phyloP scores from a whole-genome alignment of 2,888 invertebrate genomes.

The Neoscelio sp. region DNA sequence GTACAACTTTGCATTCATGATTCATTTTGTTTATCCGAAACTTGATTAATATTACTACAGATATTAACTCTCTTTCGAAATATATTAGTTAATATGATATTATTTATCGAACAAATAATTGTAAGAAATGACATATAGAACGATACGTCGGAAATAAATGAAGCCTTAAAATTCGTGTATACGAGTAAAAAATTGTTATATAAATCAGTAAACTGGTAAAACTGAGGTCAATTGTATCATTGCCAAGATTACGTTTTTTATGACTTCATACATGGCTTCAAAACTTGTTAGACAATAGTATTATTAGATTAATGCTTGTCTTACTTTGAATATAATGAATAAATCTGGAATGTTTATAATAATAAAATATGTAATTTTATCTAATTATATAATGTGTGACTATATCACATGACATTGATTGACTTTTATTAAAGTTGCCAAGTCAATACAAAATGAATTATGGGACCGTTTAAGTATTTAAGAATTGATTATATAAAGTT shows the following conservation, averaged over 20 bases:
- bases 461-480: not conserved
- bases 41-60: too few species aligned
- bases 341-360: conserved; percentile 3
- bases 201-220: conserved; percentile 60
- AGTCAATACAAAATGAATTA: too few species aligned
- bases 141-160: conserved; percentile 7
- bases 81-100: not conserved
- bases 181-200: conserved; percentile 59
- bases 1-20: too few species aligned
- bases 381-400: too few species aligned
- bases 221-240: conserved; percentile 66
- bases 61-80: too few species aligned
- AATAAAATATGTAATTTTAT: not conserved
- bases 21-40: too few species aligned
- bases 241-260: conserved; percentile 62
- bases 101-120: too few species aligned
- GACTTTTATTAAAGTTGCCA: too few species aligned
- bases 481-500: not conserved
- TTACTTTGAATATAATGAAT: conserved; percentile 44
- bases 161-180: conserved; percentile 50
- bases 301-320: conserved; percentile 61
- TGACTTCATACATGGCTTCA: conserved; percentile 60
- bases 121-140: conserved; percentile 23
- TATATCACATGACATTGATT: too few species aligned
- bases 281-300: conserved; percentile 61